phyloP scores from a whole-genome alignment of 2,113 vertebrate species.

The Zingel zingel region DNA sequence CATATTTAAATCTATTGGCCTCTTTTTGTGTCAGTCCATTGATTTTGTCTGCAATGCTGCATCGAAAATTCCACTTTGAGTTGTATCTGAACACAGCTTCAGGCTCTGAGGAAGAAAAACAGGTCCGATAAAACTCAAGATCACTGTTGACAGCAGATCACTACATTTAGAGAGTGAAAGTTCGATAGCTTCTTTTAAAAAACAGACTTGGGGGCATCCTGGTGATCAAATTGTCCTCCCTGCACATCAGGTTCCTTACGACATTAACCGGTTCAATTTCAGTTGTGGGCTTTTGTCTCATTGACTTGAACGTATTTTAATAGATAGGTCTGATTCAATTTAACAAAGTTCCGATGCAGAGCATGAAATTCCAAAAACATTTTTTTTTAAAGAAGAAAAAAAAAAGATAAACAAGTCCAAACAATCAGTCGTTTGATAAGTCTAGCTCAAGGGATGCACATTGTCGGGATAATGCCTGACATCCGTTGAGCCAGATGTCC shows the following conservation, averaged over 20 bases:
- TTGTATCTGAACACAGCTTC: slow-evolving; percentile 7
- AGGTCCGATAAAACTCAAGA: background rate
- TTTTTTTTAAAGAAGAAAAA: too few species aligned
- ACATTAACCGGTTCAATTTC: too few species aligned
- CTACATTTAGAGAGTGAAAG: background rate
- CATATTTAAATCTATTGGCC: slow-evolving; percentile 14
- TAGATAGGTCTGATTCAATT: too few species aligned
- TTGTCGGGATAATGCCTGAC: too few species aligned
- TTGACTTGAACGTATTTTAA: too few species aligned
- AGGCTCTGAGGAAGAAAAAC: slow-evolving; percentile 4
- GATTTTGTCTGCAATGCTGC: slow-evolving; percentile 25
- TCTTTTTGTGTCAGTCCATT: slow-evolving; percentile 11
- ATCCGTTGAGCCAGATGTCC: too few species aligned
- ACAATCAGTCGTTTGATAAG: too few species aligned
- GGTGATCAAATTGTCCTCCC: background rate
- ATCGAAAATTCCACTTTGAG: background rate
- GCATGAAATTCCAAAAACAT: too few species aligned
- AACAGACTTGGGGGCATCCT: background rate
- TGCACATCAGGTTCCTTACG: background rate
- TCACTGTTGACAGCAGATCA: background rate
- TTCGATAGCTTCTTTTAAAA: background rate
- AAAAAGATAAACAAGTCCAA: too few species aligned
- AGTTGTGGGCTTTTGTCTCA: too few species aligned
- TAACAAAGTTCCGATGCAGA: too few species aligned
- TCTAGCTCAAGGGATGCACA: too few species aligned